Base-by-base conservation (phyloP, 1,140 invertebrate species). In the Venustaconcha ellipsiformis region DNA sequence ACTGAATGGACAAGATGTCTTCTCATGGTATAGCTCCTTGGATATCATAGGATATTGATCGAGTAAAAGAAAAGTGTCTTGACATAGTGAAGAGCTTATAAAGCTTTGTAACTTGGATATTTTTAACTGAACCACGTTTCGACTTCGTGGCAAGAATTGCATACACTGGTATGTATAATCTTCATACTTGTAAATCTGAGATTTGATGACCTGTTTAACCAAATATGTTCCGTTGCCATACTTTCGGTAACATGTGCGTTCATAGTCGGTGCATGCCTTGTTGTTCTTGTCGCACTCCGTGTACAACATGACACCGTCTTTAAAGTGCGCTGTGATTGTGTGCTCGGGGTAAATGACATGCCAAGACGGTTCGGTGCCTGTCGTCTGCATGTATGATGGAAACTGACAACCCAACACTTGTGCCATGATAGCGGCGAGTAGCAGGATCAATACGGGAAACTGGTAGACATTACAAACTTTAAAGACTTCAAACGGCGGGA, bases 41-140 rank as follows among this genome's bases (percentile, higher is more conserved):
- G 75, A 77, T 62, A 77, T 72, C 70, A 77, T 72, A 26, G 75
- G 75, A 63, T 77, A 63, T 18, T 71, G 57, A 63, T 77, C 75
- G 18, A 72, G 30, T 55, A 62, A 30, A 8, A 77, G n/a, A 20
- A 72, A 26, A 1, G 2, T 37, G 17, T 77, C 75, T 17, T 77
- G 55, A 58, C 75, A 77, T 37, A 77, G 59, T 0, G 59, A 57
- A 17, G 70, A 56, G 4, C 62, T 63, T 8, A 63, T 60, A 18
- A 26, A 60, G 30, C 59, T 23, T 37, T 59, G 18, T 20, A 58
- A 59, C n/a, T 57, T 23, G 3, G 75, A 68, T 12, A 77, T 71
- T 70, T 70, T 66, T 30, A 68, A 60, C 62, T 77, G 75, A 23
- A 77, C 75, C n/a, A 77, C 70, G 63, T 63, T 72, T 30, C 59